phyloP scores from a whole-genome alignment of 2,888 invertebrate species.

The Panopea generosa region DNA sequence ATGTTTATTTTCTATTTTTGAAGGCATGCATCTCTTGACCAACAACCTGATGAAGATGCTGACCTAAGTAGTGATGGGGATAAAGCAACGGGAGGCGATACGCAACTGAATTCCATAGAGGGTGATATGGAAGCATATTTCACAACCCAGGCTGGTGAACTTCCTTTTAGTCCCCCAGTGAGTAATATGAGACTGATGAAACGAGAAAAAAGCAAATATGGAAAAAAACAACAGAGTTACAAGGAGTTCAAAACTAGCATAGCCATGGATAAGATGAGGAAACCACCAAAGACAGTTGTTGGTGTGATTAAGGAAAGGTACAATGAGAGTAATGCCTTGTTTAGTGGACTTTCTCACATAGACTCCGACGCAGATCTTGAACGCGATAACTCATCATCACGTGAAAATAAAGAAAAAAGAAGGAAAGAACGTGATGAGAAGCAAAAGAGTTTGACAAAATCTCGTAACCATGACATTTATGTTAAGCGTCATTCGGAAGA shows the following conservation, averaged over 20 bases:
- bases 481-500: slow-evolving; percentile 72
- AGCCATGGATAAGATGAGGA: slow-evolving; percentile 54
- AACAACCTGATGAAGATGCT: slow-evolving; percentile 61
- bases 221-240: slow-evolving; percentile 51
- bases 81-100: slow-evolving; percentile 36
- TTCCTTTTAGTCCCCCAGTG: slow-evolving; percentile 73
- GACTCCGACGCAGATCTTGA: slow-evolving; percentile 80
- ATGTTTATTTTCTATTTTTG: no score
- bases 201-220: slow-evolving; percentile 66
- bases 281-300: slow-evolving; percentile 51
- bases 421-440: slow-evolving; percentile 73
- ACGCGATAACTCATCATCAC: slow-evolving; percentile 49
- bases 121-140: slow-evolving; percentile 48
- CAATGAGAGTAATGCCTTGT: slow-evolving; percentile 64
- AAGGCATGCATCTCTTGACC: slow-evolving; percentile 14
- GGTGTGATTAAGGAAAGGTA: slow-evolving; percentile 77
- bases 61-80: slow-evolving; percentile 66
- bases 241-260: slow-evolving; percentile 64
- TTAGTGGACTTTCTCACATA: slow-evolving; percentile 71
- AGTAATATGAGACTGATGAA: slow-evolving; percentile 62
- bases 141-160: slow-evolving; percentile 33
- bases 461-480: slow-evolving; percentile 69
- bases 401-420: slow-evolving; percentile 71
- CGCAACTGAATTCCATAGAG: slow-evolving; percentile 62
- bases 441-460: slow-evolving; percentile 70